A percentile compares a stretch with the other conserved stretches of the same genome.
Conservation (phyloP, 2,113 vertebrate genomes). For the Sterrhoptilus dennistouni region DNA sequence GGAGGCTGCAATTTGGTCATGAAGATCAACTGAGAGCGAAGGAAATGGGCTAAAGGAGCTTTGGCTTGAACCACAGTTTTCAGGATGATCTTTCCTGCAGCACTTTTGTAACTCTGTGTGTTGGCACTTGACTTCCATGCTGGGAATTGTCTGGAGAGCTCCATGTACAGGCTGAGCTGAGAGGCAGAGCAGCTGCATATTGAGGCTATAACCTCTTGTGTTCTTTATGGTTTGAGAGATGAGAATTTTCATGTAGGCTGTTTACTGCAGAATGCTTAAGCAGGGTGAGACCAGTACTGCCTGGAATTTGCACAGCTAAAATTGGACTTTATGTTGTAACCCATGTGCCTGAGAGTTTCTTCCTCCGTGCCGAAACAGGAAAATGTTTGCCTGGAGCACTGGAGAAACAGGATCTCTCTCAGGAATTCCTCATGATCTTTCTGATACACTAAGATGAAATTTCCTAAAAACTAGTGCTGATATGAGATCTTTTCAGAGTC, state of each 20-base stretch:
- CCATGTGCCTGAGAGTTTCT: background rate
- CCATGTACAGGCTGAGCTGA: background rate
- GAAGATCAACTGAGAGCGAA: background rate
- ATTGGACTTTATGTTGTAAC: background rate
- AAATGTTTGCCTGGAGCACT: background rate
- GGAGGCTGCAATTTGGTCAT: background rate
- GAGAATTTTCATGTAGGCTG: background rate
- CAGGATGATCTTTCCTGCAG: background rate
- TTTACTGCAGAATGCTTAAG: background rate
- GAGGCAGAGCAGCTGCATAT: background rate
- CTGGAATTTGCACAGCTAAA: background rate
- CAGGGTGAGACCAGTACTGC: background rate
- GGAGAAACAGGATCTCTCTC: background rate
- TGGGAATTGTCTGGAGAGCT: background rate
- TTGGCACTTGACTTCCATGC: background rate
- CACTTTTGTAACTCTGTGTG: background rate
- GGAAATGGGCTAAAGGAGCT: background rate
- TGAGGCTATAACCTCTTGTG: background rate
- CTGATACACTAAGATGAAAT: background rate
- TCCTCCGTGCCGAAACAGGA: accelerated
- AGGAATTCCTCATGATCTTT: background rate
- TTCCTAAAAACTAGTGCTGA: background rate
- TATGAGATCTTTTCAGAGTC: background rate
- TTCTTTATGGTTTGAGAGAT: background rate
- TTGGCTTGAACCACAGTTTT: background rate